phyloP scores from a whole-genome alignment of 1,140 invertebrate species.

The Eulimnadia texana region DNA sequence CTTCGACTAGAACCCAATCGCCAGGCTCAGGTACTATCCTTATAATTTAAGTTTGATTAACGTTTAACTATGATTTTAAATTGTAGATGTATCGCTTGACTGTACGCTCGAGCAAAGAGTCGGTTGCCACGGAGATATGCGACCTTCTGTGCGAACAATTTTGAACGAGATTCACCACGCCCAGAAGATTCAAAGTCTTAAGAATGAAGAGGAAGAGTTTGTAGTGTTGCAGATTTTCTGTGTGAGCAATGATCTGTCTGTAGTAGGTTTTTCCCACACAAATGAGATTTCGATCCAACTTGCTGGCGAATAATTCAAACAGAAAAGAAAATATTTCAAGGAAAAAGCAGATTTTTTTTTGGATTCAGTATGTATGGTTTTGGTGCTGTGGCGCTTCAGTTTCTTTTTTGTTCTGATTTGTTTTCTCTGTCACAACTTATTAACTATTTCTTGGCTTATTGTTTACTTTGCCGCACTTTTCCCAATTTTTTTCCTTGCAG shows the following conservation, averaged over 20 bases:
- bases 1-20: constrained; percentile 94
- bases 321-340: too few relatives aligned
- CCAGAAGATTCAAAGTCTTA: not conserved
- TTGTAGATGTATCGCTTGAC: constrained; percentile 94
- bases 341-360: too few relatives aligned
- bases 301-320: too few relatives aligned
- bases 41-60: not conserved
- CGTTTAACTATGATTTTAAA: too few relatives aligned
- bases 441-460: too few relatives aligned
- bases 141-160: constrained; percentile 81
- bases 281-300: not conserved
- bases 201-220: too few relatives aligned
- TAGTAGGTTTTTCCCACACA: not conserved
- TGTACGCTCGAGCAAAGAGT: constrained; percentile 88
- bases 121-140: constrained; percentile 76
- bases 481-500: too few relatives aligned
- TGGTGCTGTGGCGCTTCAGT: constrained; percentile 1
- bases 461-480: too few relatives aligned
- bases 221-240: not conserved
- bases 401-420: constrained; percentile 9
- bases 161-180: constrained; percentile 20
- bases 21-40: constrained; percentile 65
- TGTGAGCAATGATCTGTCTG: not conserved
- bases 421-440: too few relatives aligned
- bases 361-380: not conserved